Evolutionary conservation across 2,888 invertebrate species (phyloP).

Genomic region (Hedya salicella): DNA sequence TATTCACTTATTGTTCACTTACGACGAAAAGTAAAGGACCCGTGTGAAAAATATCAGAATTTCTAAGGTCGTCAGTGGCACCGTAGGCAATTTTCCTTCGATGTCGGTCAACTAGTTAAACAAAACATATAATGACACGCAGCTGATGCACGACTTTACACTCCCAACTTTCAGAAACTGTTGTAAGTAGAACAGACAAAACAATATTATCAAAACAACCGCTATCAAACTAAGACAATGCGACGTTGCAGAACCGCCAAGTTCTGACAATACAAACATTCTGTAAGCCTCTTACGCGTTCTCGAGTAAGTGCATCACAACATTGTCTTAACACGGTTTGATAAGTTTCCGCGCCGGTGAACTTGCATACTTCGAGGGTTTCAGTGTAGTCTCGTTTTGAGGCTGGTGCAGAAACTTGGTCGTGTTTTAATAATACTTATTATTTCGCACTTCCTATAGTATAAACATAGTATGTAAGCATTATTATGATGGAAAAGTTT

Average conservation of each 20-base stretch:
- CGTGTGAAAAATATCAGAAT: too few relatives aligned
- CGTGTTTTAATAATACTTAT: conserved; percentile 14
- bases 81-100: too few relatives aligned
- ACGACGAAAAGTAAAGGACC: too few relatives aligned
- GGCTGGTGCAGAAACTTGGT: conserved; percentile 14
- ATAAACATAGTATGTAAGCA: not conserved
- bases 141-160: not conserved
- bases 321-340: conserved; percentile 30
- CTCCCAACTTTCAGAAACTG: not conserved
- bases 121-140: too few relatives aligned
- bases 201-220: not conserved
- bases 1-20: too few relatives aligned
- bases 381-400: conserved; percentile 21
- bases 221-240: conserved; percentile 13
- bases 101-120: too few relatives aligned
- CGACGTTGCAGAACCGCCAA: conserved; percentile 18
- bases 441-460: not conserved
- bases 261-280: conserved; percentile 35
- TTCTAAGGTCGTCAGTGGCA: too few relatives aligned
- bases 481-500: not conserved
- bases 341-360: conserved; percentile 12
- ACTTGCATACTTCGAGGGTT: conserved; percentile 20
- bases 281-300: conserved; percentile 22
- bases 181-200: conserved; percentile 3
- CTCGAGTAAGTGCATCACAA: conserved; percentile 30